Base-by-base conservation (phyloP, 2,888 invertebrate species). In the Branchipolynoe longqiensis region DNA sequence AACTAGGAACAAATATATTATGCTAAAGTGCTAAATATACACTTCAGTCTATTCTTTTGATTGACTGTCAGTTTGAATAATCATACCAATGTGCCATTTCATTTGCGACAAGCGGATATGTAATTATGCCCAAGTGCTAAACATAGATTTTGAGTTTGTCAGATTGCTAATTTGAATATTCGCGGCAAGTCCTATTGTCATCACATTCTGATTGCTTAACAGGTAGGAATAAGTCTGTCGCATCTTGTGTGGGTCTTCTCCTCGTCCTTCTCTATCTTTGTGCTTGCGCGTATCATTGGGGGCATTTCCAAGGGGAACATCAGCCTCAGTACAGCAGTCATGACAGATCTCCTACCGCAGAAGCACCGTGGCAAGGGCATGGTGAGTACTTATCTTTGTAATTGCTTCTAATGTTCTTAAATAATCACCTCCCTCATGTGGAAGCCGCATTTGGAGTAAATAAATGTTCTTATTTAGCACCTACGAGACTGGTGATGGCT, bases 271-370 rank as follows among this genome's bases (percentile, higher is more conserved):
- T 95, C 96, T 12, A 92, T 98, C 82, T 99, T 99, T 94, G 97
- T 99, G 38, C 90, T 99, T 88, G 97, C 99, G 0, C 95, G 99
- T 90, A 96, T 99, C 90, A 95, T 99, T 88, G 99, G 99, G 22
- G 99, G 99, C 0, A 95, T 99, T 33, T 98, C 98, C 93, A 99
- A 99, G 94, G 99, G 98, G 36, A 99, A 99, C 94, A 97, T 99
- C 22, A 98, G 98, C 89, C 95, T 99, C 36, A 97, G 97, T 86
- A 98, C 98, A 96, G 98, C 99, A 0, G 96, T 99, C 85, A 97
- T 99, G 56, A 96, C 98, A 0, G 99, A 99, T 95, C 96, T 97
- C 12, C 97, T 97, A 0, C 96, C 96, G 86, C 95, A 96, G 82
- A 96, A 96, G 91, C 96, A 96, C n/a, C 95, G 99, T 91, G 97